Evolutionary conservation across 2,797 vertebrate species (phyloP), one percentile per base, ranked within the genome.

Genomic region (Arrhamphus sclerolepis): DNA sequence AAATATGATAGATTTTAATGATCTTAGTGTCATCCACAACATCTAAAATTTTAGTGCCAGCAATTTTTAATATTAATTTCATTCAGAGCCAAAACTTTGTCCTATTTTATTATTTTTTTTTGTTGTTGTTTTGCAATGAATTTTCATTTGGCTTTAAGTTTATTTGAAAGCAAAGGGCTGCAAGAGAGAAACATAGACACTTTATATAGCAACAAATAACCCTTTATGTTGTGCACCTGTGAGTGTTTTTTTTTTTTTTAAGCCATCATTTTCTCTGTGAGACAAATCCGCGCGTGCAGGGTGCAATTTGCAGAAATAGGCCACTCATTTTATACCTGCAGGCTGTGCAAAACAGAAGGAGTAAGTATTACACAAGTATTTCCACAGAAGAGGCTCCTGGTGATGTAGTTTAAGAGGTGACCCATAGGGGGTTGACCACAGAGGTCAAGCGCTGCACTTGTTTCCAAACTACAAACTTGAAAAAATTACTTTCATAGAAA

Each of bases 231-330:
- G 1, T 40, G 76, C 78, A 84, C 80, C 75, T 84, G 81, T 70
- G 68, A 66, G 55, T 38, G 24, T 13, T 51, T 28, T 62, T 29
- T 26, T 40, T 43, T 46, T 26, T 29, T 24, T 54, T 16, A 20
- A 54, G 51, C 56, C 62, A 49, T 57, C 51, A 47, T 64, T 66
- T 67, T 50, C 55, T 56, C 49, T 56, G 43, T 47, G 38, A 67
- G 73, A 66, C 62, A 61, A 75, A 75, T 77, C 65, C 14, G 57
- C 77, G 80, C 81, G 81, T 59, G 71, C 80, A 77, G 78, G 62
- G 46, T 78, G 81, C 81, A 72, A 86, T 86, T 87, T 80, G 62
- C 77, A 74, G 76, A 84, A 86, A 81, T 75, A 80, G 82, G 82
- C 71, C 82, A 80, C 75, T 75, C 68, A 55, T 69, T 80, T 77